Conservation (phyloP, 1,140 invertebrate genomes). For the Rhyacophila brunnea region DNA sequence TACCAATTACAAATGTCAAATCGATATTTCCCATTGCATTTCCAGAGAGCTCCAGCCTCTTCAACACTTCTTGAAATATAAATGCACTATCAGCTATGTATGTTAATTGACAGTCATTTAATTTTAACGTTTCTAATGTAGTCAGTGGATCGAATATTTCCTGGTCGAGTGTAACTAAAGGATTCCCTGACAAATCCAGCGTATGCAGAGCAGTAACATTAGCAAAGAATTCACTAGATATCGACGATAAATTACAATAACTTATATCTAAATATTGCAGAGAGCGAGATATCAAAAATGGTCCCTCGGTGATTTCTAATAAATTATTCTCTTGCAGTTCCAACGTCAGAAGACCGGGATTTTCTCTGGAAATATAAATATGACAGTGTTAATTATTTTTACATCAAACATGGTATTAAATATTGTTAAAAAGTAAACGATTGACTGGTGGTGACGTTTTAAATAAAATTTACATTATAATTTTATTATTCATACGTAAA, state of each 20-base stretch:
- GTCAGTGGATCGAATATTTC: slow-evolving; percentile 63
- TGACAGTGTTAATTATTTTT: too few relatives aligned
- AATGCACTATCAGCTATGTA: slow-evolving; percentile 59
- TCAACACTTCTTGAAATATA: slow-evolving; percentile 57
- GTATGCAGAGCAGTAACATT: slow-evolving; percentile 65
- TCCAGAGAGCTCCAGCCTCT: slow-evolving; percentile 62
- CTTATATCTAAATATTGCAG: slow-evolving; percentile 68
- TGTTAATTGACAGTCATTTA: slow-evolving; percentile 65
- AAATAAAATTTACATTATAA: too few relatives aligned
- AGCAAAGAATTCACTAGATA: slow-evolving; percentile 65
- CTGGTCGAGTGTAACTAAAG: slow-evolving; percentile 56
- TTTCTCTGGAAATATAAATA: slow-evolving; percentile 65
- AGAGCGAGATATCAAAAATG: slow-evolving; percentile 64
- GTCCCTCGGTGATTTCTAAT: slow-evolving; percentile 59
- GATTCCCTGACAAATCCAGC: slow-evolving; percentile 69
- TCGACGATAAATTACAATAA: slow-evolving; percentile 58
- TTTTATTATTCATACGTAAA: too few relatives aligned
- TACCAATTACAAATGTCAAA: slow-evolving; percentile 61
- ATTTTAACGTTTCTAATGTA: slow-evolving; percentile 63
- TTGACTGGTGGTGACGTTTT: too few relatives aligned
- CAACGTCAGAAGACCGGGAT: slow-evolving; percentile 65
- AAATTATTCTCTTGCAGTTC: slow-evolving; percentile 67
- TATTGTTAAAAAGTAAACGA: too few relatives aligned
- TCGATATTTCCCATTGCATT: slow-evolving; percentile 59
- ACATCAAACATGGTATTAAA: too few relatives aligned